Conservation (phyloP, 2,888 invertebrate species). For the Ashinkailepas kermadecensis region DNA sequence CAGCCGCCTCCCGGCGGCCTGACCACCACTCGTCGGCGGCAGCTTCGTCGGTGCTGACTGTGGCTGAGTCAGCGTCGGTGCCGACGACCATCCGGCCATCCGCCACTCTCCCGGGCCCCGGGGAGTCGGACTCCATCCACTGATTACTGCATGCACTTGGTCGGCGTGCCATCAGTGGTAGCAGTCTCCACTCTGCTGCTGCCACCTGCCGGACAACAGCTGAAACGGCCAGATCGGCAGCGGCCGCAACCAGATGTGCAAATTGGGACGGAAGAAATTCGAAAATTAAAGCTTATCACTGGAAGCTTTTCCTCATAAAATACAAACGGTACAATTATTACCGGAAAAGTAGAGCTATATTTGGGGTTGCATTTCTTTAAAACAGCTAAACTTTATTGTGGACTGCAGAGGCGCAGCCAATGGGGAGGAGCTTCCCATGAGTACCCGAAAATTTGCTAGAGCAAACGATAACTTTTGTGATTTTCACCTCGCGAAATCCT, state of each 20-base stretch:
- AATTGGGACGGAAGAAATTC: no score
- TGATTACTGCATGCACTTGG: background rate
- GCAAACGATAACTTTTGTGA: no score
- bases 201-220: background rate
- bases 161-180: background rate
- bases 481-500: no score
- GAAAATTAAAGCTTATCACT: background rate
- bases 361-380: no score
- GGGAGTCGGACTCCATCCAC: slow-evolving; percentile 13
- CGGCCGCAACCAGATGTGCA: background rate
- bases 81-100: background rate
- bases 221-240: background rate
- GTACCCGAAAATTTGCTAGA: no score
- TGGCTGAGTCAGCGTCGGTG: background rate
- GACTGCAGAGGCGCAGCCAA: no score
- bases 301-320: background rate
- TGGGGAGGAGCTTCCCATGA: no score
- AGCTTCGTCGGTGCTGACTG: no score
- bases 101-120: background rate
- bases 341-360: no score
- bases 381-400: no score
- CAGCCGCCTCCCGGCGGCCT: no score
- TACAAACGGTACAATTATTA: background rate
- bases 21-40: no score
- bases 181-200: background rate